Conservation (phyloP, 1,140 invertebrate genomes). For the Microplitis demolitor region DNA sequence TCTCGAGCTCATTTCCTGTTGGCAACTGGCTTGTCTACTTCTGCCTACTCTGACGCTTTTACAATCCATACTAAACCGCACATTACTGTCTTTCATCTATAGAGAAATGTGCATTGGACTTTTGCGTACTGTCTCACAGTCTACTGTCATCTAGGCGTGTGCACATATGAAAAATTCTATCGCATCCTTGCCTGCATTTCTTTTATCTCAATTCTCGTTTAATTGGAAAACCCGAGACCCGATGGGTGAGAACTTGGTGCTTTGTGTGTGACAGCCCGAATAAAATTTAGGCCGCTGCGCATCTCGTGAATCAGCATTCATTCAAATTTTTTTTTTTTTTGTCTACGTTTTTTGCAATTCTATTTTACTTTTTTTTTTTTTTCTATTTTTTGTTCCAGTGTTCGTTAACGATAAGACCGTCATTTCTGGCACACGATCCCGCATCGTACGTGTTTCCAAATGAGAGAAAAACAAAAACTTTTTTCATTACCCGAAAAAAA, state of each 20-base stretch:
- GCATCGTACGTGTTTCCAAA: no score
- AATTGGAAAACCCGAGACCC: constrained; percentile 4
- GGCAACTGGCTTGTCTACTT: not conserved
- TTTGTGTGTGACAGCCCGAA: not conserved
- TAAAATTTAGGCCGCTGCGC: not conserved
- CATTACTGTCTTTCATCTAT: not conserved
- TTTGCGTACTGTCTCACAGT: not conserved
- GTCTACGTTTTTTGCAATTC: no score
- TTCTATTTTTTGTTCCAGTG: not conserved
- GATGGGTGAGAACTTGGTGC: not conserved
- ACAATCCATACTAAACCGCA: not conserved
- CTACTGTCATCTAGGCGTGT: not conserved
- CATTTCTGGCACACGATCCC: no score
- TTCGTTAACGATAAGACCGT: constrained; percentile 14
- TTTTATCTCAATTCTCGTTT: not conserved
- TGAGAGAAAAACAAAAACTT: constrained; percentile 11
- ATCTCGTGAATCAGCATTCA: not conserved
- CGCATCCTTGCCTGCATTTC: not conserved
- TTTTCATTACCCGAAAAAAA: not conserved
- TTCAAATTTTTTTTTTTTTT: not conserved
- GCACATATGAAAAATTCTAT: not conserved
- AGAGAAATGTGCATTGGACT: no score
- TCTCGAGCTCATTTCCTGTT: not conserved
- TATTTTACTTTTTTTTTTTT: no score
- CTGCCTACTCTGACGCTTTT: no score